These are phyloP conservation scores for Tragelaphus scriptus DNA, from an alignment of 2,113 vertebrate genomes.

Conservation along the genomic window DNA sequence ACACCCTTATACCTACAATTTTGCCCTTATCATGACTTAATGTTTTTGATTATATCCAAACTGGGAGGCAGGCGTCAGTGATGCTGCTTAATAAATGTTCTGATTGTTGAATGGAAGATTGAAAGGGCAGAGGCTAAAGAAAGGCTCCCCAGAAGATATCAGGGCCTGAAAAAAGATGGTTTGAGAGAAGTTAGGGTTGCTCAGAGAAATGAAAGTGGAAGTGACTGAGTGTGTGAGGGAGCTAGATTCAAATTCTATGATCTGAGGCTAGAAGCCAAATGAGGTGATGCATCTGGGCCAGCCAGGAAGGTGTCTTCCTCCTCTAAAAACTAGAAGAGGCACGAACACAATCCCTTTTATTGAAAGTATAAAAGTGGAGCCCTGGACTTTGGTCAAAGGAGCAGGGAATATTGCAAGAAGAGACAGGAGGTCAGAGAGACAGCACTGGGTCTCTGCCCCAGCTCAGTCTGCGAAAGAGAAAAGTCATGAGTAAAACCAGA, in stretches of 20 bases:
- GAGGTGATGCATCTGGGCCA: too few species aligned
- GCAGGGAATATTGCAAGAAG: background rate
- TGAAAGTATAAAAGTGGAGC: background rate
- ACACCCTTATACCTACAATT: background rate
- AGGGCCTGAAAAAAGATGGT: background rate
- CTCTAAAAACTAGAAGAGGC: background rate
- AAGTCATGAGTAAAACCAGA: background rate
- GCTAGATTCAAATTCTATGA: background rate
- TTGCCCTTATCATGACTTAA: background rate
- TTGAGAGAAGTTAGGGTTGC: background rate
- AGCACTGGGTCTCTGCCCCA: background rate
- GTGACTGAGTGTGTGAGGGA: background rate
- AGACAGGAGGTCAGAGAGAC: background rate
- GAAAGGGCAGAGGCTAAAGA: background rate
- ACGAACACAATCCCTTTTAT: background rate
- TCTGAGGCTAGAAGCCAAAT: background rate
- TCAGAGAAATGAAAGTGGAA: background rate
- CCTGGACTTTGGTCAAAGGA: background rate
- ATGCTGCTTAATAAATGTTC: background rate
- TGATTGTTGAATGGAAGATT: background rate
- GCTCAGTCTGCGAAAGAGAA: background rate
- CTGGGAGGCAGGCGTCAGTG: background rate
- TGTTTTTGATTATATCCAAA: background rate
- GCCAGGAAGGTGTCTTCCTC: background rate
- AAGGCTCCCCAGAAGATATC: background rate